phyloP scores from a whole-genome alignment of 2,888 invertebrate species.

The Heliconius hortense region DNA sequence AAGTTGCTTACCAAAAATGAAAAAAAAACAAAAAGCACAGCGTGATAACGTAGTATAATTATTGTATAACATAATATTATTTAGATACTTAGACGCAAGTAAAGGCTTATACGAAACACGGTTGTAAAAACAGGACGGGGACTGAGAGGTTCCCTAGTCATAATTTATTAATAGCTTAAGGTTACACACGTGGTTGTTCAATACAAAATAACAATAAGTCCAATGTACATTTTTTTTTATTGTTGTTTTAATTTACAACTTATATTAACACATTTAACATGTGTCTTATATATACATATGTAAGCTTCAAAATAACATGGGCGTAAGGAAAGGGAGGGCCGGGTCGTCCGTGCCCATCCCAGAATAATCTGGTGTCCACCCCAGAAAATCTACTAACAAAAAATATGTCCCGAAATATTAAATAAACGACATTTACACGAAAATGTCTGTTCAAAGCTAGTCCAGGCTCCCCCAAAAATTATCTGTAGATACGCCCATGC shows the following conservation, averaged over 20 bases:
- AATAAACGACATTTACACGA: too few species aligned
- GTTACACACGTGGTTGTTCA: slow-evolving; percentile 13
- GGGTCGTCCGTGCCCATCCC: too few species aligned
- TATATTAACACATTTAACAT: too few species aligned
- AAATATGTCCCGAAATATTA: too few species aligned
- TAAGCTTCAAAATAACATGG: too few species aligned
- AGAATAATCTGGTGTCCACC: too few species aligned
- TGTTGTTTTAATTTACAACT: background rate
- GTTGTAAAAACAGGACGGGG: slow-evolving; percentile 17
- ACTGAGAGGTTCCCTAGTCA: slow-evolving; percentile 1
- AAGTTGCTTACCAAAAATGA: slow-evolving; percentile 24
- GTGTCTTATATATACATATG: too few species aligned
- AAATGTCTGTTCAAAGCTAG: too few species aligned
- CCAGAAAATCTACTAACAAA: too few species aligned
- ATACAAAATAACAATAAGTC: slow-evolving; percentile 4
- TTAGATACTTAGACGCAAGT: slow-evolving; percentile 18
- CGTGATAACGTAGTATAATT: slow-evolving; percentile 35
- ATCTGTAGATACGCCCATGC: background rate
- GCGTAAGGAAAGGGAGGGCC: too few species aligned
- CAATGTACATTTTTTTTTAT: slow-evolving; percentile 8
- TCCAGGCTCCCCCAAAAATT: too few species aligned
- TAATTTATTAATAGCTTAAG: slow-evolving; percentile 16
- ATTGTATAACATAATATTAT: slow-evolving; percentile 9
- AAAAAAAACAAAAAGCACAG: slow-evolving; percentile 33
- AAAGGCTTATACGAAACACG: slow-evolving; percentile 22